Conservation (phyloP, 2,113 vertebrate genomes). For the Phasianus colchicus region DNA sequence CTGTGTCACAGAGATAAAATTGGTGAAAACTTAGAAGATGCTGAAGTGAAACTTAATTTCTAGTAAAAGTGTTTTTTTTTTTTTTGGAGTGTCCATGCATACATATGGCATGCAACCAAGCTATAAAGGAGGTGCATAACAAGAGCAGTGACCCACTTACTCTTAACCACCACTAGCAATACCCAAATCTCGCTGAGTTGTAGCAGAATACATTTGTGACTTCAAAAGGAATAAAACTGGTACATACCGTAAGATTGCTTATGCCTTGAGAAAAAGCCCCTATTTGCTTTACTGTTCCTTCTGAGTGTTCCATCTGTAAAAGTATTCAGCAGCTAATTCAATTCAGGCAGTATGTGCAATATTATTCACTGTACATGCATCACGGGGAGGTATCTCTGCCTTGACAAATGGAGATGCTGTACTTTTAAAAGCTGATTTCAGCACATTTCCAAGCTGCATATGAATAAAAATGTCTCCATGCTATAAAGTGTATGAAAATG, state of each 20-base stretch:
- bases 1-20: not conserved
- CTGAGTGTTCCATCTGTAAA: conserved; percentile 90
- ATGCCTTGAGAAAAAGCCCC: conserved; percentile 93
- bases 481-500: not conserved
- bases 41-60: not conserved
- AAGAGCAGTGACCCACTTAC: not conserved
- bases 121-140: not conserved
- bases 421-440: not conserved
- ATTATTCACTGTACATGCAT: conserved; percentile 30
- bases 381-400: not conserved
- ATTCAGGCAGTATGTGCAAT: conserved; percentile 22
- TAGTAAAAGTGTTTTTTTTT: not conserved
- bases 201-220: not conserved
- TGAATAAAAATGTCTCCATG: not conserved
- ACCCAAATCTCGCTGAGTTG: not conserved
- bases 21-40: not conserved
- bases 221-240: not conserved
- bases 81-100: not conserved
- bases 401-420: not conserved
- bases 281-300: conserved; percentile 89
- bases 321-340: conserved; percentile 75
- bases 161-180: not conserved
- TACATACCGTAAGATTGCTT: conserved; percentile 91
- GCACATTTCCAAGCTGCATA: not conserved
- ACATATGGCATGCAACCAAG: not conserved